Conservation (phyloP, 2,113 vertebrate species). For the Herpetotheres cachinnans region DNA sequence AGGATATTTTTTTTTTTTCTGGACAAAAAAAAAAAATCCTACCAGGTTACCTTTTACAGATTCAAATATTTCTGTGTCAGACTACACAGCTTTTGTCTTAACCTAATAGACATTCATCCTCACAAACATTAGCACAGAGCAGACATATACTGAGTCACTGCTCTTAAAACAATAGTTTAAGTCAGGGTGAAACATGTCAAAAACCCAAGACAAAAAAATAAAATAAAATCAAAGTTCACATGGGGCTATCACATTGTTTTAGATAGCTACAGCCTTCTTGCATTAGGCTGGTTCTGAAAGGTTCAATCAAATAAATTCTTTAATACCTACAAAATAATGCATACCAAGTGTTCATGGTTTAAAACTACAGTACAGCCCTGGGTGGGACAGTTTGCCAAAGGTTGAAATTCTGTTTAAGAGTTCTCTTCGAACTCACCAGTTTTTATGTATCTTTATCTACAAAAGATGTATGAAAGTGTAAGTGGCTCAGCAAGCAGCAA, state of each 20-base stretch:
- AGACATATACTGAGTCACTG: not conserved
- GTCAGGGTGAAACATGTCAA: not conserved
- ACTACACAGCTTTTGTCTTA: not conserved
- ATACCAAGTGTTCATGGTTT: not conserved
- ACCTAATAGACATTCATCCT: not conserved
- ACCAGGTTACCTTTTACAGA: not conserved
- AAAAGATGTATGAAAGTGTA: fast-evolving
- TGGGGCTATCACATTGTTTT: not conserved
- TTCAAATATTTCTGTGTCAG: not conserved
- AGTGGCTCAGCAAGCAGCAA: not conserved
- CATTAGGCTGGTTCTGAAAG: not conserved
- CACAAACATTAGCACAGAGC: not conserved
- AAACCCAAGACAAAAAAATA: not conserved
- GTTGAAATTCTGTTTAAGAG: not conserved
- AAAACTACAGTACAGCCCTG: not conserved
- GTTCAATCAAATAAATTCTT: not conserved
- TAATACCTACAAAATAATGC: not conserved
- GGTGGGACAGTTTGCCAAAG: not conserved
- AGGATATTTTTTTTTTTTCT: not conserved
- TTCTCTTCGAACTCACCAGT: not conserved
- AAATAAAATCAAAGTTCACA: not conserved
- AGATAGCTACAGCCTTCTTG: not conserved
- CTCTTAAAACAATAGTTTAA: not conserved
- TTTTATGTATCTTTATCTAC: fast-evolving
- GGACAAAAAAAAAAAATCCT: not conserved